Evolutionary conservation across 1,140 invertebrate genomes (phyloP), one percentile per base, ranked within the genome.

Genomic region (Ylistrum balloti): DNA sequence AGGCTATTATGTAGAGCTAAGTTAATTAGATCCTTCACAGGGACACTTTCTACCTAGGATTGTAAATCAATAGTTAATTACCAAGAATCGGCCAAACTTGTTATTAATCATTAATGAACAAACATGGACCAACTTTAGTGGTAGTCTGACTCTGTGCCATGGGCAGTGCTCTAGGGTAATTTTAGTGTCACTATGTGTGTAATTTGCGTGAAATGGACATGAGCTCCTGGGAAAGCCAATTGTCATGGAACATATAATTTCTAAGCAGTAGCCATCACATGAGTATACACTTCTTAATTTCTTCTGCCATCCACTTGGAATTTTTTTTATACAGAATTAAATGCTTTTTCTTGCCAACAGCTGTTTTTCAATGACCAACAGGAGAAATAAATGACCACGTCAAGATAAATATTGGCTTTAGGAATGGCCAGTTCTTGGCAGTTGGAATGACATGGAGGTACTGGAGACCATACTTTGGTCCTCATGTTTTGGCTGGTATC

Each of bases 21-120:
- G 22, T 74, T 74, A 74, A 74, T 74, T n/a, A 74, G 56, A 74
- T 74, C n/a, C 15, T 0, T 15, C 17, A 17, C 41, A 45, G 9
- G 17, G 41, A 45, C 9, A 45, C 41, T 45, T 45, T 17, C 56
- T 74, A 74, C 56, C n/a, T 74, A 74, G 1, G 15, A 74, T 74
- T n/a, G 56, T 74, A 74, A 17, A 74, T 74, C 56, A 74, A 74
- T 74, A 74, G 9, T 28, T 74, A 74, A 74, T 74, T 74, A 74
- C 56, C 28, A 28, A 74, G 56, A 74, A 74, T 74, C 56, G 56
- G 56, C 56, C 56, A 74, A 74, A 74, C 56, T 74, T n/a, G 22
- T 74, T n/a, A 74, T 74, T 74, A 74, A 74, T 74, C 56, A 74
- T 74, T 74, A 74, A 74, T 74, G 56, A 74, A 74, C 56, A 74